A percentile compares a stretch with the other conserved stretches of the same genome.
Conservation (phyloP, 53 echinoderm and acorn worm genomes). For the Echinometra lucunter region DNA sequence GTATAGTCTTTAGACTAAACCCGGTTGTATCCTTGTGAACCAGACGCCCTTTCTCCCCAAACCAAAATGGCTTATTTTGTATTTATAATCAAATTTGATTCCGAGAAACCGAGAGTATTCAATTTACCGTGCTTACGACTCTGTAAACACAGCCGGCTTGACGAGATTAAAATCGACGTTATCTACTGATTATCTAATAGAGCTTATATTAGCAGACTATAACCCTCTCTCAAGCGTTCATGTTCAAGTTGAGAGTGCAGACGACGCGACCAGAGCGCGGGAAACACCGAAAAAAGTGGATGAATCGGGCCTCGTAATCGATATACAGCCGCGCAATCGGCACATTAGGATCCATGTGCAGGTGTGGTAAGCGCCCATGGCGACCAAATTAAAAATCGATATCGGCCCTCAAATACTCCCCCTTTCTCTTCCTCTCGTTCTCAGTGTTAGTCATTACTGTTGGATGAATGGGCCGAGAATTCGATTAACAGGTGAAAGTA, state of each 20-base stretch:
- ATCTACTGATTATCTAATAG: slow-evolving; percentile 7
- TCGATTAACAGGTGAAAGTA: slow-evolving; percentile 37
- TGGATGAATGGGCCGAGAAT: slow-evolving; percentile 9
- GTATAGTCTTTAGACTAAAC: background rate
- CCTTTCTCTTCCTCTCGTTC: background rate
- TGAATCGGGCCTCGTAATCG: background rate
- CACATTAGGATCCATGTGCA: slow-evolving; percentile 52
- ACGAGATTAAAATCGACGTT: slow-evolving; percentile 20
- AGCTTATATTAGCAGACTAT: slow-evolving; percentile 50
- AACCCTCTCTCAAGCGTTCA: slow-evolving; percentile 20
- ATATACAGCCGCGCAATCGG: slow-evolving; percentile 52
- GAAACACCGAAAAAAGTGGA: slow-evolving; percentile 23
- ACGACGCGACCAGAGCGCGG: background rate
- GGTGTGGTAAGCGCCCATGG: slow-evolving; percentile 59
- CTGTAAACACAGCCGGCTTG: background rate
- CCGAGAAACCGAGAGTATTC: background rate
- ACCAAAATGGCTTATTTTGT: background rate
- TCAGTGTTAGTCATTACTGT: slow-evolving; percentile 19
- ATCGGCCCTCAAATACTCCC: slow-evolving; percentile 19
- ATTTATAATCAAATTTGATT: background rate
- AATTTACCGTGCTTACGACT: background rate
- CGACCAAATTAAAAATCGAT: slow-evolving; percentile 63
- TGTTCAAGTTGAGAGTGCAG: slow-evolving; percentile 26
- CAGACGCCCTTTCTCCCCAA: background rate
- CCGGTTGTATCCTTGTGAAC: background rate